These are phyloP conservation scores for Mormyrus hasselquistii DNA, from an alignment of 2,797 vertebrate species.

Conservation along the genomic window DNA sequence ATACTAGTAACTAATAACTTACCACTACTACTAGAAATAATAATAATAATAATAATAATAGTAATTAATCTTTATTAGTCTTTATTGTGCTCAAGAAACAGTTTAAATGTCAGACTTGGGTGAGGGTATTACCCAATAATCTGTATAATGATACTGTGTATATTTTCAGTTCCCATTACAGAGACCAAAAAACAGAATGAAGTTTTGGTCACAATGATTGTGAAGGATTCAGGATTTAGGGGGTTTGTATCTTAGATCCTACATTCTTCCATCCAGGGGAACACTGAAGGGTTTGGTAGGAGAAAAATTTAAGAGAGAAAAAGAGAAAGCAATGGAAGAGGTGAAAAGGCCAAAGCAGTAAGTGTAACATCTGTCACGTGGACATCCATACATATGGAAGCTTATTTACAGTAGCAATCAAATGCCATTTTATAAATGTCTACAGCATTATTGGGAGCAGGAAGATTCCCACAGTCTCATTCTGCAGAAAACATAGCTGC, in stretches of 20 bases:
- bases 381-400: not conserved
- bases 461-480: not conserved
- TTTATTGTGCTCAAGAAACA: not conserved
- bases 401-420: too few species aligned
- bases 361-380: not conserved
- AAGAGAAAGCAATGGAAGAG: not conserved
- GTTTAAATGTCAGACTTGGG: not conserved
- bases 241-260: not conserved
- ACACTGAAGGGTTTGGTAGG: not conserved
- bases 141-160: not conserved
- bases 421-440: not conserved
- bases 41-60: too few species aligned
- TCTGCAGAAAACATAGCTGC: not conserved
- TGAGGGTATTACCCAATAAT: not conserved
- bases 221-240: not conserved
- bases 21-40: too few species aligned
- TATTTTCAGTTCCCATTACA: not conserved
- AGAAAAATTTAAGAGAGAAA: not conserved
- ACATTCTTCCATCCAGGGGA: not conserved
- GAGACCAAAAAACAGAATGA: not conserved
- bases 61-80: not conserved
- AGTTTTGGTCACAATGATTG: not conserved
- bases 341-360: not conserved
- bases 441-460: not conserved
- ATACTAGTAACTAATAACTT: too few species aligned